These are phyloP conservation scores for Oxycera nigricornis DNA, from an alignment of 2,888 invertebrate species.

Conservation along the genomic window DNA sequence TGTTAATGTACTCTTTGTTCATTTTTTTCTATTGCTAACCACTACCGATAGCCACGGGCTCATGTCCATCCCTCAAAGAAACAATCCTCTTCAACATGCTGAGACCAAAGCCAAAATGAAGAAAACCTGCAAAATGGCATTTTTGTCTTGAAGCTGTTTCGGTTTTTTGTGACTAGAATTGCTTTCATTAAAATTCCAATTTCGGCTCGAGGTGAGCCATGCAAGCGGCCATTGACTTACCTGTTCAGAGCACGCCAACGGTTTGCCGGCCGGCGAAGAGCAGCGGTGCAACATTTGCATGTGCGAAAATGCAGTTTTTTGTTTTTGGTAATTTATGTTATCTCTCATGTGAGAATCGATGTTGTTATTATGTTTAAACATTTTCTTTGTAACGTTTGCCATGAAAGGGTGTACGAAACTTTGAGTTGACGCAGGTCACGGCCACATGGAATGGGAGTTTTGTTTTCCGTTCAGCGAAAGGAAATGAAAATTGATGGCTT, in stretches of 20 bases:
- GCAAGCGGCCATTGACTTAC: constrained; percentile 25
- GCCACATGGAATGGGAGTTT: not conserved
- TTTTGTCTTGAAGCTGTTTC: constrained; percentile 28
- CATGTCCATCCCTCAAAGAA: not conserved
- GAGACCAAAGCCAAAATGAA: constrained; percentile 24
- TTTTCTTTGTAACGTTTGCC: not conserved
- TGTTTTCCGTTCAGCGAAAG: not conserved
- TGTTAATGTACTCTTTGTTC: no score
- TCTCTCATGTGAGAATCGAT: constrained; percentile 16
- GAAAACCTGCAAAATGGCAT: constrained; percentile 25
- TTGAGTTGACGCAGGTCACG: constrained; percentile 10
- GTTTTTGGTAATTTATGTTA: constrained; percentile 27
- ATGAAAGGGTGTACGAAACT: not conserved
- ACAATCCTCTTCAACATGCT: not conserved
- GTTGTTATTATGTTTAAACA: constrained; percentile 4
- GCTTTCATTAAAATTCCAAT: constrained; percentile 40
- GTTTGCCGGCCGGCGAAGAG: not conserved
- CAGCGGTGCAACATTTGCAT: not conserved
- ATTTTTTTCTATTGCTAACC: no score
- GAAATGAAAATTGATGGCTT: no score
- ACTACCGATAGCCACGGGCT: not conserved
- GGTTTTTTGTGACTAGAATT: constrained; percentile 26
- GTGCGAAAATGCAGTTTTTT: constrained; percentile 11
- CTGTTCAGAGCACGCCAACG: constrained; percentile 2
- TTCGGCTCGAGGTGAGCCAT: constrained; percentile 38